A percentile compares a stretch with the other conserved stretches of the same genome.
Conservation (phyloP, 2,113 vertebrate genomes). For the Aspiorhynchus laticeps region DNA sequence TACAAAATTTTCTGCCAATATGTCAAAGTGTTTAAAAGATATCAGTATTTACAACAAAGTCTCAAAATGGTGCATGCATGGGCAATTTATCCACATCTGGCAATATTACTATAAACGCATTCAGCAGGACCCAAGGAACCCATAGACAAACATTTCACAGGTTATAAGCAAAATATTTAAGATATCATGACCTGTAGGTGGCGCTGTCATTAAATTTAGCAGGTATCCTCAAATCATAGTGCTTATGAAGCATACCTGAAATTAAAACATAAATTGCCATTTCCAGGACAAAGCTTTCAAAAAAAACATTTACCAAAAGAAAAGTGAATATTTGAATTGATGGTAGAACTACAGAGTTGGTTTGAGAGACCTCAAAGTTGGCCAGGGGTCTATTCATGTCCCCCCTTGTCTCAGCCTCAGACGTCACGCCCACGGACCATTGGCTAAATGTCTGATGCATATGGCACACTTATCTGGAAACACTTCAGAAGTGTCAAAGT, state of each 20-base stretch:
- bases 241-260: background rate
- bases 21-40: background rate
- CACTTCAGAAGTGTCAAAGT: too few relatives aligned
- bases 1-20: background rate
- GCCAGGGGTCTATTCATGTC: too few relatives aligned
- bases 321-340: background rate
- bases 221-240: background rate
- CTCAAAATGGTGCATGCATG: background rate
- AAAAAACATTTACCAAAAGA: background rate
- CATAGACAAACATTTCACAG: background rate
- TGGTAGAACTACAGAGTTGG: background rate
- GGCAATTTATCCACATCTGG: background rate
- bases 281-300: too few relatives aligned
- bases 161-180: background rate
- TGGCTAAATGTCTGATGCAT: too few relatives aligned
- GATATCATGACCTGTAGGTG: background rate
- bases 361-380: background rate
- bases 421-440: too few relatives aligned
- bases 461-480: too few relatives aligned
- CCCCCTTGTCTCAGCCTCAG: too few relatives aligned
- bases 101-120: background rate
- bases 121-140: background rate
- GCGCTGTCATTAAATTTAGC: background rate
- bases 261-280: background rate
- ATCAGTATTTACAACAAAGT: background rate